Percentiles rank a stretch among this genome's conserved stretches.
Evolutionary conservation across 2,113 vertebrate genomes (phyloP).

Genomic region (Odocoileus hemionus): DNA sequence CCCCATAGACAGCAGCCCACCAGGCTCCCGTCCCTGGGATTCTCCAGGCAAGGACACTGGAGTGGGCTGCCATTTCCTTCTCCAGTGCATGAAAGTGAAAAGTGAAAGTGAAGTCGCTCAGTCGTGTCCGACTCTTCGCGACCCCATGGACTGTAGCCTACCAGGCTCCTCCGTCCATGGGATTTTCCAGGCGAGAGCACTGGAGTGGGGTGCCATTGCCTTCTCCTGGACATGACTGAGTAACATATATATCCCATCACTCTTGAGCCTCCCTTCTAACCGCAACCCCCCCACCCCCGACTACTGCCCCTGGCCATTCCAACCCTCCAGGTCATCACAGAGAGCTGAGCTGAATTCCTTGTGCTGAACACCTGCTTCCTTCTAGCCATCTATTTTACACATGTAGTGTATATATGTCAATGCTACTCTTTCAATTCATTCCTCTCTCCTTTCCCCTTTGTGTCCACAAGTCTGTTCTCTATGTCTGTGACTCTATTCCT

Average conservation of each 20-base stretch:
- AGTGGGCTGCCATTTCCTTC: too few species aligned
- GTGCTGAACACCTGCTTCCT: not conserved
- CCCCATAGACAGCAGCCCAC: too few species aligned
- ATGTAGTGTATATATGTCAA: not conserved
- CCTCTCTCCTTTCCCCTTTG: not conserved
- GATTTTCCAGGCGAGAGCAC: too few species aligned
- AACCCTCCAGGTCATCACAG: not conserved
- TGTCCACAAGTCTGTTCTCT: not conserved
- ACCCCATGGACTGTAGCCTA: too few species aligned
- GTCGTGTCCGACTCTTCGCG: too few species aligned
- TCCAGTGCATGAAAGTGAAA: too few species aligned
- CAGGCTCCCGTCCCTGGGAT: too few species aligned
- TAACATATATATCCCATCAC: not conserved
- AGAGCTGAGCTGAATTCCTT: not conserved
- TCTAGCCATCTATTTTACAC: not conserved
- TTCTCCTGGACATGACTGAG: too few species aligned
- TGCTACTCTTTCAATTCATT: not conserved
- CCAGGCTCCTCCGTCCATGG: too few species aligned
- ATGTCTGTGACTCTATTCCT: not conserved
- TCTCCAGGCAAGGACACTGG: too few species aligned
- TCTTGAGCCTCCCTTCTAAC: not conserved
- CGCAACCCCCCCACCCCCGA: accelerated
- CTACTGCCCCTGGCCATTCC: not conserved
- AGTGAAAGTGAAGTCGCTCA: too few species aligned
- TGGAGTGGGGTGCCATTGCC: too few species aligned